Base-by-base conservation (phyloP, 1,140 invertebrate species). In the Pinna nobilis region DNA sequence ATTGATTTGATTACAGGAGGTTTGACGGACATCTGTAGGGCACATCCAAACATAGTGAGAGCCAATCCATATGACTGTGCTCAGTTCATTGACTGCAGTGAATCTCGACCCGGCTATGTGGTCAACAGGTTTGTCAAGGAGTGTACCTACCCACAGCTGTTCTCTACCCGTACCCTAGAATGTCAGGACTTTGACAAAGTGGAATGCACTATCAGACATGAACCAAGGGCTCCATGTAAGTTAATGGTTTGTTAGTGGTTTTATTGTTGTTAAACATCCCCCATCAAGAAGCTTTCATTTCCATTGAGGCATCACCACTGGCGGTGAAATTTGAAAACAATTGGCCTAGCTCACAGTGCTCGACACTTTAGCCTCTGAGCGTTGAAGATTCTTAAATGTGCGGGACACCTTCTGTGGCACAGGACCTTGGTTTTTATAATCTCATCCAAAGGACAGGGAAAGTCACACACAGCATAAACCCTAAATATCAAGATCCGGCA, bases 41-140 rank as follows among this genome's bases (percentile, higher is more conserved):
- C 51, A 3, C 49, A 72, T 25, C 53, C 70, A 25, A 63, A 63
- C 39, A 60, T 66, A 18, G 50, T 69, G 18, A n/a, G 69, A 18
- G 33, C 73, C 15, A 64, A 76, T 60, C 70, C 72, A n/a, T 49
- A 60, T 37, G 67, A 81, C 73, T 84, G 83, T 69, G 81, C 79
- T 32, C 79, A 81, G 59, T 84, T 74, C 53, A 80, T 79, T 63
- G 81, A 84, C 75, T 84, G 83, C 51, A 74, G 73, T 15, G 61
- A 66, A 9, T 67, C 72, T 3, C 41, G 67, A 15, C 79, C 77
- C 35, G 70, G 80, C 6, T 44, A 50, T 30, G 25, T 47, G 44
- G 41, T 72, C 15, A 47, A 28, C 1, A 47, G 59, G 32, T 72
- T 59, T 33, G 49, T 66, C 37, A 72, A 72, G 41, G 70, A 72